These are phyloP conservation scores for Miichthys miiuy DNA, from an alignment of 2,797 vertebrate genomes.

Conservation along the genomic window DNA sequence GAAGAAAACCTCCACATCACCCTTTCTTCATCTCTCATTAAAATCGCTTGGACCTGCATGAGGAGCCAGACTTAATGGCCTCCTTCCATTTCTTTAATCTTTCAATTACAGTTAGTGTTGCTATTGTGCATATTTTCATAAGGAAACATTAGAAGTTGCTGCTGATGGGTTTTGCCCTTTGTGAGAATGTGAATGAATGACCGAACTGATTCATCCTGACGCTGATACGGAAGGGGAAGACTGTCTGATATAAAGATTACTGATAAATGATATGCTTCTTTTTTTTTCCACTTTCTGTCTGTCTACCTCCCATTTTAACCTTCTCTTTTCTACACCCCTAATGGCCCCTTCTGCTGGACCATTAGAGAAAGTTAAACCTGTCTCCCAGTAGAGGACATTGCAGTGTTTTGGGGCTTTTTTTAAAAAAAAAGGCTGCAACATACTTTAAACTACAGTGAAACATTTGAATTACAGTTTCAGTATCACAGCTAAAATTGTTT, in stretches of 20 bases:
- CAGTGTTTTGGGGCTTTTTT: constrained; percentile 6
- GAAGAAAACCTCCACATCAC: constrained; percentile 71
- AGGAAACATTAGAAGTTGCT: constrained; percentile 78
- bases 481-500: constrained; percentile 5
- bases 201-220: constrained; percentile 73
- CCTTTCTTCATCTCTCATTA: constrained; percentile 73
- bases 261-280: constrained; percentile 42
- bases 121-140: constrained; percentile 79
- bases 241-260: constrained; percentile 49
- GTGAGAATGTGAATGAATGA: constrained; percentile 70
- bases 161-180: constrained; percentile 68
- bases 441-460: constrained; percentile 24
- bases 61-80: constrained; percentile 59
- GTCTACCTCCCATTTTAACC: constrained; percentile 37
- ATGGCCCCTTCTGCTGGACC: constrained; percentile 24
- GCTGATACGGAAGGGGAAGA: constrained; percentile 52
- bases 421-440: neutral
- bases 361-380: constrained; percentile 34
- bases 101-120: constrained; percentile 73
- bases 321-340: constrained; percentile 38
- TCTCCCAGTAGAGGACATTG: constrained; percentile 25
- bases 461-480: constrained; percentile 15
- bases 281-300: constrained; percentile 35
- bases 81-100: constrained; percentile 82
- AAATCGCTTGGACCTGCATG: constrained; percentile 56